Conservation (phyloP, 2,113 vertebrate genomes). For the Cebus imitator region DNA sequence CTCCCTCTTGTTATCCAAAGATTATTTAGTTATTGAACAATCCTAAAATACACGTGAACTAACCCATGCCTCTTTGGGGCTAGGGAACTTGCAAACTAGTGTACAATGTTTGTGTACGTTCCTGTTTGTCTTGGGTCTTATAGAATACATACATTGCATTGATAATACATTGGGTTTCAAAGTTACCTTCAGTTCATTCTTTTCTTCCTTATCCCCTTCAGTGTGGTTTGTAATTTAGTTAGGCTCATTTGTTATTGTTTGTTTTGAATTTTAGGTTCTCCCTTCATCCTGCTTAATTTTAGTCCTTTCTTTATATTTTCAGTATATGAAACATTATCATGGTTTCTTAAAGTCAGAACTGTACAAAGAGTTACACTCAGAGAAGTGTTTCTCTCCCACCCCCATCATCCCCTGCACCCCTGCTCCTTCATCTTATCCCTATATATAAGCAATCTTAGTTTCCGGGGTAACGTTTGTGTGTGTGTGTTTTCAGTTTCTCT, state of each 20-base stretch:
- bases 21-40: neutral
- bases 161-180: neutral
- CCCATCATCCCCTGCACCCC: no score
- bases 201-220: neutral
- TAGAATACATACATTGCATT: neutral
- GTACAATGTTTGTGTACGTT: no score
- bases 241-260: neutral
- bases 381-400: neutral
- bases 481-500: neutral
- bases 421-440: neutral
- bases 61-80: neutral
- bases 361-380: neutral
- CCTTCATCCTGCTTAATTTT: neutral
- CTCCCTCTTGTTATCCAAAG: neutral
- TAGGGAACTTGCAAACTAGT: neutral
- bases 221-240: no score
- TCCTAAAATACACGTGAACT: neutral
- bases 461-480: neutral
- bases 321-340: neutral
- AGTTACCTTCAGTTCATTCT: neutral
- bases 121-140: neutral
- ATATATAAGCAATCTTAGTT: neutral
- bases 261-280: neutral
- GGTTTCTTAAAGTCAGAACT: slow-evolving; percentile 19
- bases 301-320: neutral